phyloP scores from a whole-genome alignment of 2,797 vertebrate genomes.

The Ctenopoma kingsleyae region DNA sequence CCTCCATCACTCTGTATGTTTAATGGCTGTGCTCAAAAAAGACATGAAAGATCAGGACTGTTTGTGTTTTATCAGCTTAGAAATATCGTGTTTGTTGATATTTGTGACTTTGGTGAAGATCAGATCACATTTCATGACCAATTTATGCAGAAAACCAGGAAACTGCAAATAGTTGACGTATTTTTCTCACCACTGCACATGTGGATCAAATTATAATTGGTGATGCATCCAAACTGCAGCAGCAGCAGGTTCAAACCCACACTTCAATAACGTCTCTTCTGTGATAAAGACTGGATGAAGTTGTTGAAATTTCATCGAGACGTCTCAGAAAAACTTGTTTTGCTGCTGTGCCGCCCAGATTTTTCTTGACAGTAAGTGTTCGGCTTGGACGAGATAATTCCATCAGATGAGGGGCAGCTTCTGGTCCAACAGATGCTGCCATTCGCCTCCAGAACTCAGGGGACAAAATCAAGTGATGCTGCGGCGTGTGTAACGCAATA shows the following conservation, averaged over 20 bases:
- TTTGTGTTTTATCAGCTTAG: too few relatives aligned
- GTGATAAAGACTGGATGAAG: constrained; percentile 35
- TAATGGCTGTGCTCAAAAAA: too few relatives aligned
- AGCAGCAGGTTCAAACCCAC: constrained; percentile 4
- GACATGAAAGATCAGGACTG: too few relatives aligned
- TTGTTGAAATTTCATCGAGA: constrained; percentile 44
- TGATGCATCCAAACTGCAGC: constrained; percentile 3
- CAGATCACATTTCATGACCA: too few relatives aligned
- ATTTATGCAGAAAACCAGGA: too few relatives aligned
- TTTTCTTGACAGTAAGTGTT: constrained; percentile 52
- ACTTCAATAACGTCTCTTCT: constrained; percentile 25
- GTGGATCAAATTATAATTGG: neutral
- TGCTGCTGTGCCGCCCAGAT: neutral
- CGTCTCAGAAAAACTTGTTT: constrained; percentile 34
- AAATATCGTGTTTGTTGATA: too few relatives aligned
- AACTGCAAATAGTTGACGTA: too few relatives aligned
- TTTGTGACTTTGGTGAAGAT: too few relatives aligned
- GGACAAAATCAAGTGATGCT: constrained; percentile 56
- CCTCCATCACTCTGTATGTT: too few relatives aligned
- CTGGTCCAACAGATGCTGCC: constrained; percentile 74
- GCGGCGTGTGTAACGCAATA: constrained; percentile 66
- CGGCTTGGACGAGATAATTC: constrained; percentile 61
- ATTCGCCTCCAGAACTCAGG: constrained; percentile 65
- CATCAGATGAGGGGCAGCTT: constrained; percentile 62
- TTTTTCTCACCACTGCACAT: too few relatives aligned